Evolutionary conservation across 2,113 vertebrate species (phyloP).

Genomic region (Istiophorus platypterus): DNA sequence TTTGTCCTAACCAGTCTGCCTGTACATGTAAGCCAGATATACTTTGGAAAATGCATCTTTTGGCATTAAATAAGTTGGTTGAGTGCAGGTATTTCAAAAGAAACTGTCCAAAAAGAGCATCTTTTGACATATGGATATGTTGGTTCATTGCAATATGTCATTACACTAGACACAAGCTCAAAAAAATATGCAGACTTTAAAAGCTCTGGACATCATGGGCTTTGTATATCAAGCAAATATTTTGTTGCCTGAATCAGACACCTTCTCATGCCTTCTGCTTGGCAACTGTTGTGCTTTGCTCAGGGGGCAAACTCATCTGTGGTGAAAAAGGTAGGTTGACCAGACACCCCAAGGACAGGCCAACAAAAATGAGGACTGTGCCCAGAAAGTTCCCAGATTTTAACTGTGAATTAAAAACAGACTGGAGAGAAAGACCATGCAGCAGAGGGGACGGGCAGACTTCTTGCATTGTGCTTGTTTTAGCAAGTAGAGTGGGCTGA

Average conservation of each 20-base stretch:
- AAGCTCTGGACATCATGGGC: conserved; percentile 29
- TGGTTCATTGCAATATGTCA: conserved; percentile 36
- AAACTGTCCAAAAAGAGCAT: conserved; percentile 13
- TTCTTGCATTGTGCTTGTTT: no score
- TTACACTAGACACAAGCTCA: conserved; percentile 29
- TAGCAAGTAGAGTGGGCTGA: no score
- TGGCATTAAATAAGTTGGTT: conserved; percentile 1
- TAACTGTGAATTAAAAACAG: no score
- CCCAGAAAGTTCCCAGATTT: no score
- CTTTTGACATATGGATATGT: conserved; percentile 19
- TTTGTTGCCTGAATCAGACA: conserved; percentile 62
- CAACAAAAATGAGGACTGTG: no score
- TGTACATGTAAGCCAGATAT: background rate
- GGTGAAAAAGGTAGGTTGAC: no score
- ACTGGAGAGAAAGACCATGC: no score
- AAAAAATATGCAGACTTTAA: conserved; percentile 46
- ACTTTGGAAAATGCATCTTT: background rate
- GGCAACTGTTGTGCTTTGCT: conserved; percentile 63
- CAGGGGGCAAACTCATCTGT: no score
- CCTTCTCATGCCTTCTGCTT: conserved; percentile 56
- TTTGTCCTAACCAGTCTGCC: background rate
- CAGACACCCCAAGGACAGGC: no score
- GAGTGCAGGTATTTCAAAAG: background rate
- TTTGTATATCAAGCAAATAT: conserved; percentile 55
- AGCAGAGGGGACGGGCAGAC: no score